Base-by-base conservation (phyloP, 2,797 vertebrate genomes). In the Anas flavirostris region DNA sequence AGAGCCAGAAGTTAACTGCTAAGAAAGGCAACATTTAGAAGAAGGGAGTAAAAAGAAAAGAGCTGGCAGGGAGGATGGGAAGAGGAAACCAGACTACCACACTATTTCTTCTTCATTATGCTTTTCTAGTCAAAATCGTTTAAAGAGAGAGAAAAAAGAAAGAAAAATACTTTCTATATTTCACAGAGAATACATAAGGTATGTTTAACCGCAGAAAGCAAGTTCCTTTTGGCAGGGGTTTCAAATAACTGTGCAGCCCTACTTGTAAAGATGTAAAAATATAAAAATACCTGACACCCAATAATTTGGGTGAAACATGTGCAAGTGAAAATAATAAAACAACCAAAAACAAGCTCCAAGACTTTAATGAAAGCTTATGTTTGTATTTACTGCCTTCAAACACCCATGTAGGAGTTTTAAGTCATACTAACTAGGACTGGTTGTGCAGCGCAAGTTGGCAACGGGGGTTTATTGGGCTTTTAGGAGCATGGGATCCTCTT, bases 91-190 rank as follows among this genome's bases (percentile, higher is more conserved):
- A 68, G 67, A 93, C 72, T 41, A 59, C 72, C 41, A 39, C 44
- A 60, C 26, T 62, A 6, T 52, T 76, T 86, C 86, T 90, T 75
- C 53, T 88, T 76, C n/a, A 63, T 91, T 80, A 43, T 64, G 35
- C 58, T 89, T 86, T 46, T 44, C 50, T 21, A 91, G 85, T 52
- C 39, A 86, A 91, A 94, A 87, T 67, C 77, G 59, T 43, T 78
- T 46, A 41, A 39, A 16, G 12, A 78, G 26, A 21, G 9, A 53
- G 26, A 81, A 77, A 53, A 66, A 62, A 73, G 21, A 85, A 82
- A 48, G 22, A 31, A 10, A 84, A 87, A 69, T 68, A 26, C 75
- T 48, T 48, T 48, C 46, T 67, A 11, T 0, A 80, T 70, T 80
- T 19, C 4, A 15, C 68, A 76, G 31, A 76, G 23, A 82, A 87